These are phyloP conservation scores for Sinentomon sp. DNA, from an alignment of 2,888 invertebrate species.

Conservation along the genomic window DNA sequence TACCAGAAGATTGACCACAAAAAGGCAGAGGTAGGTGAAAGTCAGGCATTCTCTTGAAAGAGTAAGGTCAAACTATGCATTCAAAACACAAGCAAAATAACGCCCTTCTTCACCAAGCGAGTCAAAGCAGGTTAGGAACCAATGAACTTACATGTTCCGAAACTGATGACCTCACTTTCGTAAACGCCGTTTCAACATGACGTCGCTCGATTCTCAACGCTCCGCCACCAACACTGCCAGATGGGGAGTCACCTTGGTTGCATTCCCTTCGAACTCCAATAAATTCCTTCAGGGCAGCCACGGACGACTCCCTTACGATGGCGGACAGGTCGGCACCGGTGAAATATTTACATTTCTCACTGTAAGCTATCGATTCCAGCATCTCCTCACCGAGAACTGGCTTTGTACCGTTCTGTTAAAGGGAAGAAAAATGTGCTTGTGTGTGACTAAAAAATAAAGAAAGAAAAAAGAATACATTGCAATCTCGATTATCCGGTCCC, in stretches of 20 bases:
- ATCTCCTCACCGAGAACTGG: conserved; percentile 51
- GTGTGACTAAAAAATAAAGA: too few species aligned
- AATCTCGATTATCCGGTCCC: too few species aligned
- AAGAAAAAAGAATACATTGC: too few species aligned
- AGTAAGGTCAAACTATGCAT: too few species aligned
- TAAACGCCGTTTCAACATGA: conserved; percentile 48
- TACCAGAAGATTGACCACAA: too few species aligned
- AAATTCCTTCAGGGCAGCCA: conserved; percentile 46
- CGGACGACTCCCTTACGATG: conserved; percentile 59
- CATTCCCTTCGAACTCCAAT: conserved; percentile 22
- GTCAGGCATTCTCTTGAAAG: too few species aligned
- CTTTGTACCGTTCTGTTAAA: conserved; percentile 49
- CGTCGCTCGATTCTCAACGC: conserved; percentile 32
- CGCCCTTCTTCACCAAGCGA: too few species aligned
- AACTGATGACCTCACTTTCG: conserved; percentile 63
- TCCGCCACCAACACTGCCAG: background rate
- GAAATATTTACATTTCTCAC: conserved; percentile 40
- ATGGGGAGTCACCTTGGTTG: too few species aligned
- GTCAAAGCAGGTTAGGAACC: too few species aligned
- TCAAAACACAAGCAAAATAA: too few species aligned
- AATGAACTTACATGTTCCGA: conserved; percentile 29
- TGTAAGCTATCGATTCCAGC: conserved; percentile 35
- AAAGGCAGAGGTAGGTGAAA: too few species aligned
- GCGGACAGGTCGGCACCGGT: conserved; percentile 86
- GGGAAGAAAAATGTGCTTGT: too few species aligned